phyloP scores from a whole-genome alignment of 2,797 vertebrate species.

The Picus viridis region DNA sequence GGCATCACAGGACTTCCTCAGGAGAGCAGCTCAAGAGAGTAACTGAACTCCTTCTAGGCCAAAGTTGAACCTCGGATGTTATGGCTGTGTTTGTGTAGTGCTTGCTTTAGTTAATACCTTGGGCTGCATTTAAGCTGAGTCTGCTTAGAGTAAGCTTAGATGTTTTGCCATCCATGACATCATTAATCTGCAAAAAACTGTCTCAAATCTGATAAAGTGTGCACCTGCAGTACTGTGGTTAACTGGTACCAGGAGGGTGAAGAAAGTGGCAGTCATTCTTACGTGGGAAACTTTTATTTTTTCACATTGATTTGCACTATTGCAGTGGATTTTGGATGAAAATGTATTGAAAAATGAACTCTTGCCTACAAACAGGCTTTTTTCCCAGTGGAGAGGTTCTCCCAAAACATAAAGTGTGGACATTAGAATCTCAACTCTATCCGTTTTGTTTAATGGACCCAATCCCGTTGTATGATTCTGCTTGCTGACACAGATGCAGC shows the following conservation, averaged over 20 bases:
- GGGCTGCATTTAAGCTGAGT: not conserved
- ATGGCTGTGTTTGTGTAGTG: not conserved
- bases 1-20: not conserved
- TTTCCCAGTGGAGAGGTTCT: fast-evolving
- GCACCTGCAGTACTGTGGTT: fast-evolving
- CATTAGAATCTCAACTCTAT: not conserved
- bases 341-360: not conserved
- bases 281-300: not conserved
- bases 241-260: not conserved
- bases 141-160: not conserved
- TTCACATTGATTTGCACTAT: not conserved
- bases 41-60: not conserved
- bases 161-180: not conserved
- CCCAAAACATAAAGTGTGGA: not conserved
- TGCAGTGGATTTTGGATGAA: not conserved
- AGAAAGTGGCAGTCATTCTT: fast-evolving
- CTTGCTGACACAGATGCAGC: not conserved
- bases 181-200: not conserved
- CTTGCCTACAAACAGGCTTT: not conserved
- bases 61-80: conserved; percentile 1
- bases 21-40: not conserved
- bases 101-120: not conserved
- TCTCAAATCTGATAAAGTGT: not conserved
- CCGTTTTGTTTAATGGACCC: not conserved
- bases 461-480: not conserved